Base-by-base conservation (phyloP, 2,888 invertebrate genomes). In the Caradrina kadenii region DNA sequence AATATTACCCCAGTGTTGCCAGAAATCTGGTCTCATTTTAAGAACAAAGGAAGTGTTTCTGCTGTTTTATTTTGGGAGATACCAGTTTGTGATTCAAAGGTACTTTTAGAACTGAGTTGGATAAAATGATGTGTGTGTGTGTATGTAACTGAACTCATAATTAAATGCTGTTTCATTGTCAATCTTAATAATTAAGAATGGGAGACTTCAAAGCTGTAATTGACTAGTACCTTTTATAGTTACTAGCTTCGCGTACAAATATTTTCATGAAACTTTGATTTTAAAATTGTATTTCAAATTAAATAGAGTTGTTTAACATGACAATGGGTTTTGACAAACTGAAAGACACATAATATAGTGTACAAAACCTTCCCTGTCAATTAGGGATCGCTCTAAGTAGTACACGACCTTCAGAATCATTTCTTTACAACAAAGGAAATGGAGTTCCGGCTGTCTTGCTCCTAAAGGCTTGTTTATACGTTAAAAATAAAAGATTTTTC, bases 381-480 rank as follows among this genome's bases (percentile, higher is more conserved):
- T 76, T 63, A 63, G 66, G 52, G 59, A 60, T 35, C 13, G 55
- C 21, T 68, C 1, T 31, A 50, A 78, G 61, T 68, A 73, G 35
- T 53, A 56, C 13, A 21, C 15, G 68, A 39, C 68, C 63, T 81
- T 73, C 22, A 15, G 26, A 26, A 26, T 26, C 71, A n/a, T 55
- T 69, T 79, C 50, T 59, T 66, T 56, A 65, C 19, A 77, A 82
- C 71, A 74, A 71, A 71, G 64, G 62, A 72, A 81, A 74, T 64
- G 31, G 58, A 64, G 11, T 77, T 80, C 59, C 66, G 68, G 45
- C 61, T 42, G 45, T 60, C 55, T 64, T 61, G 59, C 56, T 39
- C 13, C 42, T 75, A 55, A 80, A 17, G 63, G 21, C 17, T 52
- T 49, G 42, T 76, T 63, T 63, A 75, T 19, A 73, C 1, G 26